Conservation (phyloP, 2,113 vertebrate genomes). For the Ascaphus truei region DNA sequence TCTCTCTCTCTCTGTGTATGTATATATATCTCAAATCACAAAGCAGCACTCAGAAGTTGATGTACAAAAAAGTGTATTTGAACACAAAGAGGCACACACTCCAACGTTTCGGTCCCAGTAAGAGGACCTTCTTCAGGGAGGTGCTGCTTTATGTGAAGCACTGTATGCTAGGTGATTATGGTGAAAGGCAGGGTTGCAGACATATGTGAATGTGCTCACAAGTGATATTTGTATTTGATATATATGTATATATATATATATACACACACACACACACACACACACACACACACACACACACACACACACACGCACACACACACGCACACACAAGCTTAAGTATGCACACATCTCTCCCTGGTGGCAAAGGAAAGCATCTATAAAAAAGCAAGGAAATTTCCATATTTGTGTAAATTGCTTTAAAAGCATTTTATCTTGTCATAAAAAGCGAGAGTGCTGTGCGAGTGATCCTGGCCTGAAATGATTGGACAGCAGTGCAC, state of each 20-base stretch:
- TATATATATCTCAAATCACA: too few relatives aligned
- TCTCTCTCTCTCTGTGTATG: too few relatives aligned
- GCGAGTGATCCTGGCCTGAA: constrained; percentile 98
- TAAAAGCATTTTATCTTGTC: constrained; percentile 99
- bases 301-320: not conserved
- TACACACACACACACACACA: not conserved
- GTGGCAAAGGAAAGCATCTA: constrained; percentile 76
- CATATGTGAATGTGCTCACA: too few relatives aligned
- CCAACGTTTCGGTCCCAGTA: too few relatives aligned
- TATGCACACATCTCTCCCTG: constrained; percentile 69
- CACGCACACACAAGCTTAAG: not conserved
- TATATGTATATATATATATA: not conserved
- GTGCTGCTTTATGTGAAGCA: too few relatives aligned
- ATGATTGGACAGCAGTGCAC: constrained; percentile 99
- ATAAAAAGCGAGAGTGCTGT: constrained; percentile 84
- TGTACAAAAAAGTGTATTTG: too few relatives aligned
- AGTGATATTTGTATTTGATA: too few relatives aligned
- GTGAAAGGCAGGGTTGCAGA: too few relatives aligned
- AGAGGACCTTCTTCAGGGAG: too few relatives aligned
- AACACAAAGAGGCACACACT: too few relatives aligned
- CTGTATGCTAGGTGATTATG: too few relatives aligned
- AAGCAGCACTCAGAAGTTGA: too few relatives aligned
- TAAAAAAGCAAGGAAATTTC: constrained; percentile 77
- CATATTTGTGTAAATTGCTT: constrained; percentile 99
- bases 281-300: constrained; percentile 19